Evolutionary conservation across 2,888 invertebrate genomes (phyloP), one percentile per base, ranked within the genome.

Genomic region (Polydrusus pterygomalis): DNA sequence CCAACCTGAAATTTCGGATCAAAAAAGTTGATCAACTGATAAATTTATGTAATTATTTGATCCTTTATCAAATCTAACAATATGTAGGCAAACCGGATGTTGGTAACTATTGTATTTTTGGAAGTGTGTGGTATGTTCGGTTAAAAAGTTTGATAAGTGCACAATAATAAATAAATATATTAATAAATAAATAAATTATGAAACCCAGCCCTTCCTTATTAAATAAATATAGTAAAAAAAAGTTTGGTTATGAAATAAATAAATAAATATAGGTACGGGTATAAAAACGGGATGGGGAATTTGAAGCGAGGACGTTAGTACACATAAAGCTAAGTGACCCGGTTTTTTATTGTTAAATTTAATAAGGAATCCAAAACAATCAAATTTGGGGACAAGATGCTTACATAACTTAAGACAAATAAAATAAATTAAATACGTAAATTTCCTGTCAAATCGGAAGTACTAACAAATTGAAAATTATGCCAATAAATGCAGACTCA

Each of bases 1-100:
- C 81, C 82, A 54, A 84, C 85, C 86, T 86, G 84, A 74, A 78
- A 78, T 49, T 72, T 25, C 74, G 64, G 40, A 70, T 78, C 78
- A 78, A 75, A 70, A 76, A 60, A 60, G 11, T 38, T 60, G 43
- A 63, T 75, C 40, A 74, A 72, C 43, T 6, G 38, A 25, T 69
- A 17, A 11, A 45, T 67, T n/a, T 45, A 25, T 25, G 11, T 45
- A 7, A 40, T 17, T 58, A 18, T 11, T 71, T 40, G 60, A 49
- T 49, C 75, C 70, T 49, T 73, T 67, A 60, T 77, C 77, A 70
- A 77, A 77, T 64, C 65, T 77, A 77, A 77, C 77, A 77, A 77
- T 71, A 54, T 67, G 9, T 18, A 25, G 13, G 45, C 10, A 71
- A 77, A 74, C 77, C 74, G 68, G 74, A 54, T 71, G 18, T 60